A percentile compares a stretch with the other conserved stretches of the same genome.
Conservation (phyloP, 2,888 invertebrate species). For the Drosophila demipolita region DNA sequence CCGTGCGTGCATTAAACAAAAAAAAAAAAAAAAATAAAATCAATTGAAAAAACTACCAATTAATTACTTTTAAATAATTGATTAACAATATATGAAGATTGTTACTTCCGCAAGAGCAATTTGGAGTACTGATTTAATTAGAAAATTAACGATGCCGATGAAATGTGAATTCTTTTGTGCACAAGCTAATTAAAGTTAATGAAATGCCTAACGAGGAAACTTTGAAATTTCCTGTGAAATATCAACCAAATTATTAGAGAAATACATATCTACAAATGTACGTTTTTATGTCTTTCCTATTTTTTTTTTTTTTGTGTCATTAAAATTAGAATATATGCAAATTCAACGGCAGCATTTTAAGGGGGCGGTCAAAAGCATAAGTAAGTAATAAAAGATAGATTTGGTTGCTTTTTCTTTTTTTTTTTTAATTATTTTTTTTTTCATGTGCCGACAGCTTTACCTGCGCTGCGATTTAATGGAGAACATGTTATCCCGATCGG, state of each 20-base stretch:
- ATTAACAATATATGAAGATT: background rate
- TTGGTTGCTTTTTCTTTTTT: background rate
- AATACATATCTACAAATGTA: conserved; percentile 23
- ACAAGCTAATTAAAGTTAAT: conserved; percentile 25
- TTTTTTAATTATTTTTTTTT: background rate
- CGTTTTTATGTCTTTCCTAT: conserved; percentile 25
- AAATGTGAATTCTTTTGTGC: background rate
- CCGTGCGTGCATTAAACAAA: background rate
- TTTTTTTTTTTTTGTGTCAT: conserved; percentile 51
- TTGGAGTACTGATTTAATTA: conserved; percentile 1
- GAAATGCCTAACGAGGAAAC: conserved; percentile 18
- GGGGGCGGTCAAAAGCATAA: conserved; percentile 9
- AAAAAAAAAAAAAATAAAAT: background rate
- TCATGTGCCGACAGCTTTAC: conserved; percentile 53
- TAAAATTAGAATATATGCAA: conserved; percentile 52
- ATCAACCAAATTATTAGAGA: conserved; percentile 58
- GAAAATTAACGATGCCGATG: background rate
- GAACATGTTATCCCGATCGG: conserved; percentile 84
- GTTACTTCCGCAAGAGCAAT: background rate
- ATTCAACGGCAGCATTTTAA: conserved; percentile 8
- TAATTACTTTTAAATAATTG: background rate
- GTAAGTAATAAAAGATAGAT: conserved; percentile 5
- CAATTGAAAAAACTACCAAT: background rate
- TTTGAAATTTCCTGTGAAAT: conserved; percentile 3
- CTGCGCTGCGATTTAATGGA: conserved; percentile 82